A percentile compares a stretch with the other conserved stretches of the same genome.
Conservation (phyloP, 2,888 invertebrate species). For the Orthosia gothica region DNA sequence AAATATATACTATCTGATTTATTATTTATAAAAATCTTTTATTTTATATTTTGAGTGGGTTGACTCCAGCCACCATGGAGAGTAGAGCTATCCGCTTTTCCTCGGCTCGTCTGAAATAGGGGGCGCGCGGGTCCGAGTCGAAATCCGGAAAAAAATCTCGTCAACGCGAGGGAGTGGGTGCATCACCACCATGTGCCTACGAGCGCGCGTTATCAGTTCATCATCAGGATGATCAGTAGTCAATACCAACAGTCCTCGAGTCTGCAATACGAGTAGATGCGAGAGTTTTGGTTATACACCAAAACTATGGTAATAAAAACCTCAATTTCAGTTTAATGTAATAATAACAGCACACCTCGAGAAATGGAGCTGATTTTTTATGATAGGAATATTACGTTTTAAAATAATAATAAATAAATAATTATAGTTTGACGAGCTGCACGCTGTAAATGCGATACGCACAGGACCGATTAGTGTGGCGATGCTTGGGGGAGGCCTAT, state of each 20-base stretch:
- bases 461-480: too few relatives aligned
- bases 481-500: too few relatives aligned
- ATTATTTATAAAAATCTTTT: constrained; percentile 8
- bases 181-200: constrained; percentile 98
- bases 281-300: background rate
- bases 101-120: constrained; percentile 99
- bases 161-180: constrained; percentile 98
- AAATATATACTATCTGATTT: constrained; percentile 59
- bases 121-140: constrained; percentile 99
- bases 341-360: too few relatives aligned
- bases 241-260: constrained; percentile 96
- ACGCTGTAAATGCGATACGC: too few relatives aligned
- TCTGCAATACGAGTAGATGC: constrained; percentile 87
- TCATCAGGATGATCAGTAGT: too few relatives aligned
- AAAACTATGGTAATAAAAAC: background rate
- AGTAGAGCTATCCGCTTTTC: constrained; percentile 99
- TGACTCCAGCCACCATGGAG: constrained; percentile 96
- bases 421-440: constrained; percentile 86
- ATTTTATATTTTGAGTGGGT: constrained; percentile 75
- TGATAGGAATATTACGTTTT: too few relatives aligned
- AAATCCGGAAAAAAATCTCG: too few relatives aligned
- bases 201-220: constrained; percentile 98
- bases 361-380: too few relatives aligned
- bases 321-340: too few relatives aligned
- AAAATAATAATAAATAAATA: background rate